These are phyloP conservation scores for Nemapogon koenigi DNA, from an alignment of 2,888 invertebrate genomes.

Conservation along the genomic window DNA sequence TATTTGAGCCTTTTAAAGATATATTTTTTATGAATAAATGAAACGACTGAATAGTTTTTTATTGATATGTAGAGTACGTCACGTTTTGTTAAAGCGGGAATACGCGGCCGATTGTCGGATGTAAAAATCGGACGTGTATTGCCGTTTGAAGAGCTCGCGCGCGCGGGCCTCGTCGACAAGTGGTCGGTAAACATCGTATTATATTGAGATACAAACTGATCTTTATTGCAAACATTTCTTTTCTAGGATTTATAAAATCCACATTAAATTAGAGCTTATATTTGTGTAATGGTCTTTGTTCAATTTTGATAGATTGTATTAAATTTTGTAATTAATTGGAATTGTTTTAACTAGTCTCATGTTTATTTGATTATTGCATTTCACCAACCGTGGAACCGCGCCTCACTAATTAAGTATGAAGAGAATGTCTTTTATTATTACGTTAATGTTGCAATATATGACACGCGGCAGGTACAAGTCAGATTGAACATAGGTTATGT, in stretches of 20 bases:
- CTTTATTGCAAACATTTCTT: slow-evolving; percentile 5
- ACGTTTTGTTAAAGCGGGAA: slow-evolving; percentile 44
- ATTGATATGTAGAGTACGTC: slow-evolving; percentile 58
- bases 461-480: too few relatives aligned
- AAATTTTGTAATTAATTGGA: slow-evolving; percentile 27
- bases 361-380: slow-evolving; percentile 62
- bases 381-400: slow-evolving; percentile 52
- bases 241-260: slow-evolving; percentile 57
- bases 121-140: not conserved
- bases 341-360: slow-evolving; percentile 60
- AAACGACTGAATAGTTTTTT: slow-evolving; percentile 64
- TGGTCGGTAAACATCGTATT: slow-evolving; percentile 59
- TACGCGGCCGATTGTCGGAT: not conserved
- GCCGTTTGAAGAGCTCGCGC: slow-evolving; percentile 12
- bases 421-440: too few relatives aligned
- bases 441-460: too few relatives aligned
- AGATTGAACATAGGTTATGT: too few relatives aligned
- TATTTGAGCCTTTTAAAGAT: slow-evolving; percentile 63
- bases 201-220: slow-evolving; percentile 38
- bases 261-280: slow-evolving; percentile 39
- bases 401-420: slow-evolving; percentile 60
- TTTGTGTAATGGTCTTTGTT: not conserved
- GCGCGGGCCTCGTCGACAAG: slow-evolving; percentile 29
- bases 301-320: slow-evolving; percentile 1
- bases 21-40: slow-evolving; percentile 61